Base-by-base conservation (phyloP, 2,888 invertebrate species). In the Cyaniris semiargus region DNA sequence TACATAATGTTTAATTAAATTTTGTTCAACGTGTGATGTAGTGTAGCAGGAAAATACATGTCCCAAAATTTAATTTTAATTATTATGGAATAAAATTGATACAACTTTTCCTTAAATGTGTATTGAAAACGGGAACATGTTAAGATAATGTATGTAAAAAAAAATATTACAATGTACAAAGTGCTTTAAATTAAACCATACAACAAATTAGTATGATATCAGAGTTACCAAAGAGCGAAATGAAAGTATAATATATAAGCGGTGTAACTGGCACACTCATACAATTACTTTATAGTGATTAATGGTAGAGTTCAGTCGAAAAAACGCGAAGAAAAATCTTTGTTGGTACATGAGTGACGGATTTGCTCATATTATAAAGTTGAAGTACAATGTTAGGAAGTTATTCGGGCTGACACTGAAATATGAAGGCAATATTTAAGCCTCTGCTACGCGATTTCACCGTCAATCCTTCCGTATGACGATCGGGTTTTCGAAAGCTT, bases 341-440 rank as follows among this genome's bases (percentile, higher is more conserved):
- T 53, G 53, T 44, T 72, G 72, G 66, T 78, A 76, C 76, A 76
- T 76, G 79, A 76, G 48, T 77, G 77, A 80, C 78, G 78, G 79
- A 80, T 77, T 79, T 78, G 76, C 77, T 78, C 75, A 78, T 78
- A 80, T 75, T 75, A 75, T 72, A 72, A 78, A 79, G 80, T 88
- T 86, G 83, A 85, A 86, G 85, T 87, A 85, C 87, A 84, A 86
- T 84, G 85, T 84, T 87, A 88, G 87, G 86, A 90, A 91, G 88
- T 90, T 89, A 89, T 90, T 89, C 87, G 85, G 85, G 84, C 84
- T 88, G 90, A 88, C 89, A 88, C 83, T 90, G 89, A 92, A 91
- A 91, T 90, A 92, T 91, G 89, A 90, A 83, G 88, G 89, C 88
- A 90, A 91, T 91, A 90, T 90, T 87, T 85, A 87, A 87, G 85